Evolutionary conservation across 2,888 invertebrate species (phyloP), one percentile per base, ranked within the genome.

Genomic region (Hypolimnas misippus): DNA sequence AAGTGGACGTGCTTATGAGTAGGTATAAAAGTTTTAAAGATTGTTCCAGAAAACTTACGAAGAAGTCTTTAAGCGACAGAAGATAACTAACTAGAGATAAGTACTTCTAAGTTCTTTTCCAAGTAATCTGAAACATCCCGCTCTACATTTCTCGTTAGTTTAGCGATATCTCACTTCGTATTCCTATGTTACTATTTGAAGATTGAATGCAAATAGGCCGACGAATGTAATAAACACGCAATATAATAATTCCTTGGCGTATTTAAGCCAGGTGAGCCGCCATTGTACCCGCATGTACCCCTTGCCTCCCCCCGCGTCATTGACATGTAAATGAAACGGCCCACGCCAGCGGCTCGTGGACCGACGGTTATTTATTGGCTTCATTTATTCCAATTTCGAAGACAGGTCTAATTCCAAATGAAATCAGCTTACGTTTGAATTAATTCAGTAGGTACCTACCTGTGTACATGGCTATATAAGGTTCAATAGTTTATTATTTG

Each of bases 281-380:
- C 80, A 83, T 84, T 84, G 82, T 81, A 70, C 77, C 78, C 75
- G 70, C 60, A 60, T 67, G 67, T 62, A 67, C 63, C 68, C 67
- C 70, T 16, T 16, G 7, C 16, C 16, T 12, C 76, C 66, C 76
- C 74, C 71, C 75, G 69, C 76, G 73, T 76, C 83, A 86, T 89
- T 86, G 89, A 81, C 86, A 91, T 91, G 91, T 86, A 90, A 91
- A 92, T 90, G 89, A 84, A 86, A 83, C 82, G 79, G 73, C 81
- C 82, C 83, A 76, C 77, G 80, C 83, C 78, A 82, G 81, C 82
- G 80, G 77, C 80, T 78, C 81, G 82, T 81, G 82, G 87, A 86
- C 87, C 82, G 79, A 78, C 79, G 79, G 87, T 89, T 90, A 87
- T 89, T 90, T 90, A 91, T 91, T 91, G 88, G 87, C 80, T 86